Evolutionary conservation across 2,888 invertebrate genomes (phyloP).

Genomic region (Drosophila leonis): DNA sequence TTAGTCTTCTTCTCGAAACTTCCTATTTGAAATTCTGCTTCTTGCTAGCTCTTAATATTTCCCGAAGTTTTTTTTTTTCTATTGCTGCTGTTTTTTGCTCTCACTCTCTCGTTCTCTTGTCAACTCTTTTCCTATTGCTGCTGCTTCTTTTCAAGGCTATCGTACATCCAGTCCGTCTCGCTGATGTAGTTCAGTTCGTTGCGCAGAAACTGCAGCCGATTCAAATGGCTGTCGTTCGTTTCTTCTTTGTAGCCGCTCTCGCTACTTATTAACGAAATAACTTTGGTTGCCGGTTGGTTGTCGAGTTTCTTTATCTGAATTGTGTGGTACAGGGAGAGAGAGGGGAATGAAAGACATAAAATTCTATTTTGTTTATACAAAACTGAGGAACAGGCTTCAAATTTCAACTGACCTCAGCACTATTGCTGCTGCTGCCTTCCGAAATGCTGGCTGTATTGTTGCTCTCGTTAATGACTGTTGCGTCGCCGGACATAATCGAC

Average conservation of each 20-base stretch:
- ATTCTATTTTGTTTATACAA: background rate
- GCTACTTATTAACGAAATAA: slow-evolving; percentile 72
- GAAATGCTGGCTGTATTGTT: slow-evolving; percentile 33
- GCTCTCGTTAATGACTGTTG: slow-evolving; percentile 44
- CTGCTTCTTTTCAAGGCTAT: slow-evolving; percentile 88
- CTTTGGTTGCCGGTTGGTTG: slow-evolving; percentile 63
- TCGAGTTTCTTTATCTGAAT: slow-evolving; percentile 59
- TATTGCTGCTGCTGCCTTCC: slow-evolving; percentile 38
- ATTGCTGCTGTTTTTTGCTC: background rate
- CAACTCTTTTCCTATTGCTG: background rate
- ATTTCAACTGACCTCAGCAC: slow-evolving; percentile 44
- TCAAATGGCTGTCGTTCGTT: slow-evolving; percentile 89
- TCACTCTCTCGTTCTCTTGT: background rate
- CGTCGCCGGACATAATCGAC: slow-evolving; percentile 48
- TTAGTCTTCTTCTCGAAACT: too few relatives aligned
- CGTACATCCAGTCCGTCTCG: slow-evolving; percentile 93
- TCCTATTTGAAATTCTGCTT: too few relatives aligned
- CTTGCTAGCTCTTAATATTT: too few relatives aligned
- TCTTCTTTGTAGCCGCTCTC: slow-evolving; percentile 86
- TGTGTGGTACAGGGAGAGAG: background rate
- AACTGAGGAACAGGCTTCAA: background rate
- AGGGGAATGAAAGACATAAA: background rate
- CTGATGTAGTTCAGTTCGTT: slow-evolving; percentile 92
- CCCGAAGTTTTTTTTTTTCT: too few relatives aligned
- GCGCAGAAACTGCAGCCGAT: slow-evolving; percentile 89